These are phyloP conservation scores for Catocala nupta DNA, from an alignment of 2,888 invertebrate species.

Conservation along the genomic window DNA sequence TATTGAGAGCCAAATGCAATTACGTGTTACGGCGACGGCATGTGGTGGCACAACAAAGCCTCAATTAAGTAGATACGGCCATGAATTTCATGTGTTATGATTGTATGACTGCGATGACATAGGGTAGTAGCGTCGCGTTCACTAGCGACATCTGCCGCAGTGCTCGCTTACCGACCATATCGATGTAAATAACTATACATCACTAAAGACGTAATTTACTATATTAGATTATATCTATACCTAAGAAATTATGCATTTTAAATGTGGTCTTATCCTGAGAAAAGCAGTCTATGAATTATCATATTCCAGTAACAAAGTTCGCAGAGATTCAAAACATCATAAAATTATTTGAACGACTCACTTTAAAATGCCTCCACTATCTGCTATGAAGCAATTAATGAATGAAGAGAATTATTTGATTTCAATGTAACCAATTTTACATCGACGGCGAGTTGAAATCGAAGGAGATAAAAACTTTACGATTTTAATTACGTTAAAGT, in stretches of 20 bases:
- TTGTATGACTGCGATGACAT: constrained; percentile 38
- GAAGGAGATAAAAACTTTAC: constrained; percentile 62
- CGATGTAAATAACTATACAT: not conserved
- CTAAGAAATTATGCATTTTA: too few species aligned
- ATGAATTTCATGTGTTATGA: constrained; percentile 66
- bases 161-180: not conserved
- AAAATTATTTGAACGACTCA: not conserved
- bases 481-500: constrained; percentile 59
- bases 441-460: constrained; percentile 60
- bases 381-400: constrained; percentile 14
- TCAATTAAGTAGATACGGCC: constrained; percentile 53
- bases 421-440: constrained; percentile 65
- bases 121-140: not conserved
- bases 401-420: constrained; percentile 39
- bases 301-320: not conserved
- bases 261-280: too few species aligned
- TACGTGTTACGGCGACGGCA: constrained; percentile 55
- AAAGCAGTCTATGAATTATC: too few species aligned
- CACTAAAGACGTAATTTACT: too few species aligned
- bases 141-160: constrained; percentile 57
- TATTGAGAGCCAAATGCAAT: constrained; percentile 63
- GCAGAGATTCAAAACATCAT: constrained; percentile 1
- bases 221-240: too few species aligned
- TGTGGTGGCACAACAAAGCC: constrained; percentile 60
- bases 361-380: too few species aligned